A percentile compares a stretch with the other conserved stretches of the same genome.
Evolutionary conservation across 2,888 invertebrate species (phyloP).

Genomic region (Amorpha juglandis): DNA sequence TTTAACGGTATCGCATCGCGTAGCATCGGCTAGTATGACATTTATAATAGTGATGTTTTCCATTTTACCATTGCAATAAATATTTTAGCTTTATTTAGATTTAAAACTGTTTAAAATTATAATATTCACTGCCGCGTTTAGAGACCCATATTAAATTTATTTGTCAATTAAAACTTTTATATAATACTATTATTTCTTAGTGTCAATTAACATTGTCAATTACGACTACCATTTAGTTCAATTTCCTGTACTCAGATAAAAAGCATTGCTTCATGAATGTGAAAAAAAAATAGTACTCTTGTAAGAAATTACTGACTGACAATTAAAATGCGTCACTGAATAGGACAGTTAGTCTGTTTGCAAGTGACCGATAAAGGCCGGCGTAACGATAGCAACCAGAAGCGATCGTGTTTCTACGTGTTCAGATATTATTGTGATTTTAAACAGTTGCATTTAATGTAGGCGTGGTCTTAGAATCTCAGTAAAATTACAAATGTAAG

Average conservation of each 20-base stretch:
- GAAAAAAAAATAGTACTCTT: no score
- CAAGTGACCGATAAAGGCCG: no score
- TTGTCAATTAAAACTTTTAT: no score
- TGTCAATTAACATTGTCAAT: no score
- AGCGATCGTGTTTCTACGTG: not conserved
- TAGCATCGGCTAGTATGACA: slow-evolving; percentile 2
- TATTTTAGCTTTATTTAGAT: not conserved
- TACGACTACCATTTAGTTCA: no score
- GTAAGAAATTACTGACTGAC: no score
- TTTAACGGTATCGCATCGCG: not conserved
- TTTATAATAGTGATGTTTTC: not conserved
- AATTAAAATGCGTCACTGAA: no score
- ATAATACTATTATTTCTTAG: no score
- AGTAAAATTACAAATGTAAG: not conserved
- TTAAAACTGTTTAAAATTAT: not conserved
- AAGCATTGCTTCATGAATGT: no score
- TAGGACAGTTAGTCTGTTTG: no score
- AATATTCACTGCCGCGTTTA: not conserved
- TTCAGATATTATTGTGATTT: not conserved
- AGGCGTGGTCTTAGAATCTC: slow-evolving; percentile 18
- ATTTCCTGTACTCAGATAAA: no score
- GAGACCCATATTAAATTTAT: not conserved
- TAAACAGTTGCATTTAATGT: not conserved
- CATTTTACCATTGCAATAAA: slow-evolving; percentile 14
- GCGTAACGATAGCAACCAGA: not conserved